These are phyloP conservation scores for Tragelaphus imberbis DNA, from an alignment of 2,113 vertebrate genomes.

Conservation along the genomic window DNA sequence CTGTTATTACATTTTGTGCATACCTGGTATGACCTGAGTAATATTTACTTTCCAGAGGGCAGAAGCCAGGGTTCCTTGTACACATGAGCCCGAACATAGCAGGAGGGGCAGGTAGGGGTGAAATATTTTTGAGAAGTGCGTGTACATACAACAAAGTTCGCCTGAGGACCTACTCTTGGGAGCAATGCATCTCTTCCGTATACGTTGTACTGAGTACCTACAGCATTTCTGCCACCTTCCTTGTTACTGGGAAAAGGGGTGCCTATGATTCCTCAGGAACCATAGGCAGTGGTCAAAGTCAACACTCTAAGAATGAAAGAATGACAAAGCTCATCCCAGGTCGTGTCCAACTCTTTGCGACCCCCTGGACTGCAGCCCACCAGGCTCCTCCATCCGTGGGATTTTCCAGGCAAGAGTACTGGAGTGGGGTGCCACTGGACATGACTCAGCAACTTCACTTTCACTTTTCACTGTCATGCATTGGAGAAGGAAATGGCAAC, in stretches of 20 bases:
- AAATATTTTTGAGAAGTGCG: fast-evolving
- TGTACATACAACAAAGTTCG: fast-evolving
- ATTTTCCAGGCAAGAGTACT: too few relatives aligned
- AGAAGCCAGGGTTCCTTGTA: neutral
- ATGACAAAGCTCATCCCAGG: fast-evolving
- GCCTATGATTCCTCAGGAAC: too few relatives aligned
- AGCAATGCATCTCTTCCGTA: fast-evolving
- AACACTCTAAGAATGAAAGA: neutral
- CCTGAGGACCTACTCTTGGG: fast-evolving
- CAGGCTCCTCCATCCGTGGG: too few relatives aligned
- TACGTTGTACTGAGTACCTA: fast-evolving
- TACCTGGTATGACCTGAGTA: fast-evolving
- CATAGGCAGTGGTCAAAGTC: fast-evolving
- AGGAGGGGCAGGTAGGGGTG: fast-evolving
- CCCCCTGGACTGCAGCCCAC: too few relatives aligned
- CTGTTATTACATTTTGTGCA: neutral
- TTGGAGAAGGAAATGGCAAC: too few relatives aligned
- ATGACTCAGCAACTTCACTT: too few relatives aligned
- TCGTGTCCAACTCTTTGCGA: too few relatives aligned
- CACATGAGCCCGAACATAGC: fast-evolving
- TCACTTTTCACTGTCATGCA: too few relatives aligned
- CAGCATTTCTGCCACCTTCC: fast-evolving
- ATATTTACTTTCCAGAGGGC: fast-evolving
- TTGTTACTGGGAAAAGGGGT: fast-evolving
- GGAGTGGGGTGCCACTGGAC: too few relatives aligned